Evolutionary conservation across 2,113 vertebrate species (phyloP).

Genomic region (Cheirogaleus medius): DNA sequence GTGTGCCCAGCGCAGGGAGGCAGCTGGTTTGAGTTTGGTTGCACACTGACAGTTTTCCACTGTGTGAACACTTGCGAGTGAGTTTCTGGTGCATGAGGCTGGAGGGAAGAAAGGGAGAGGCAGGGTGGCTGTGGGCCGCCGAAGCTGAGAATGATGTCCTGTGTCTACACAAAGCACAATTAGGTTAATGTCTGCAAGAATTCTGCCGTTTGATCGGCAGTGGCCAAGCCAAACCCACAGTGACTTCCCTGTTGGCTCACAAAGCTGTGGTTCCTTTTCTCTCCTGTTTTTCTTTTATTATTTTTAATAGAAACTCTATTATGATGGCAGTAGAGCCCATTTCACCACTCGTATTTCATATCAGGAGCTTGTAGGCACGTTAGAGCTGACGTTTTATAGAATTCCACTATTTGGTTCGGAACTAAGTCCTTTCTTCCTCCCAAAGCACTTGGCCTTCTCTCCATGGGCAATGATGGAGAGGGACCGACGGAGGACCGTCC

Average conservation of each 20-base stretch:
- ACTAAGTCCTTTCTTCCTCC: neutral
- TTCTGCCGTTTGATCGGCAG: constrained; percentile 57
- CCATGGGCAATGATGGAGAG: neutral
- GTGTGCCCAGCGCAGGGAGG: constrained; percentile 57
- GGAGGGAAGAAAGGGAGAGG: constrained; percentile 73
- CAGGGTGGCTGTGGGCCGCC: neutral
- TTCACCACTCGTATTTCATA: constrained; percentile 74
- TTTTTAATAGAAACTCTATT: constrained; percentile 69
- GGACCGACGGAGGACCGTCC: accelerated
- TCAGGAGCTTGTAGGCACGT: constrained; percentile 63
- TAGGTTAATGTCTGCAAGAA: constrained; percentile 62
- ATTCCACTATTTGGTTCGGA: neutral
- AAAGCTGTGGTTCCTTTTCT: constrained; percentile 67
- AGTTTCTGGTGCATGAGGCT: constrained; percentile 75
- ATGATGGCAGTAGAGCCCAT: constrained; percentile 66
- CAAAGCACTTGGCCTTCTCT: constrained; percentile 58
- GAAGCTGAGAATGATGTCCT: constrained; percentile 69
- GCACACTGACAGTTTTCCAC: constrained; percentile 78
- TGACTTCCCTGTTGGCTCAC: constrained; percentile 71
- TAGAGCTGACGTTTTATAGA: constrained; percentile 64
- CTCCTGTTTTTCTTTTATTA: constrained; percentile 68
- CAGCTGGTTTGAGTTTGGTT: constrained; percentile 84
- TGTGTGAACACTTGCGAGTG: constrained; percentile 72
- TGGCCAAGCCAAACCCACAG: constrained; percentile 69
- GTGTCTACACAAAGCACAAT: constrained; percentile 69